A percentile compares a stretch with the other conserved stretches of the same genome.
phyloP scores from a whole-genome alignment of 2,797 vertebrate genomes.

The Ceryle rudis region DNA sequence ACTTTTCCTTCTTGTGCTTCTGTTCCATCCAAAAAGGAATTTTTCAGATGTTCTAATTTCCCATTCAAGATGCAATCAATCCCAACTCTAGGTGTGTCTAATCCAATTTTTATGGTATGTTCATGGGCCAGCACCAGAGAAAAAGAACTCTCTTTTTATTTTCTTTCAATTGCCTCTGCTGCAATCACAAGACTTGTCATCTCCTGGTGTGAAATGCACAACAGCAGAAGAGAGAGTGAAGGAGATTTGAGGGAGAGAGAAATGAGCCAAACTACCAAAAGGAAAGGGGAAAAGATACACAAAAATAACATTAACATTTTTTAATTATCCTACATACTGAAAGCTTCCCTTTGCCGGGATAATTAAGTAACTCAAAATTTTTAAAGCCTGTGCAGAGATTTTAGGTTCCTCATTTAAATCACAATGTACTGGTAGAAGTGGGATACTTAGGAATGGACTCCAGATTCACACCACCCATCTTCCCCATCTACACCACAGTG shows the following conservation, averaged over 20 bases:
- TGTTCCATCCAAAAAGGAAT: conserved; percentile 72
- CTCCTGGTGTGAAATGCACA: conserved; percentile 71
- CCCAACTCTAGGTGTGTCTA: conserved; percentile 72
- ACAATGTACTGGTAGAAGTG: not conserved
- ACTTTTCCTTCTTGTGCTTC: conserved; percentile 75
- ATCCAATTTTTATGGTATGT: conserved; percentile 73
- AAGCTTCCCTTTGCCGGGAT: conserved; percentile 3
- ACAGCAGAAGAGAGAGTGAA: conserved; percentile 21
- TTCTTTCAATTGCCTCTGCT: conserved; percentile 69
- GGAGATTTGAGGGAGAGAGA: not conserved
- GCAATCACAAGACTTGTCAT: conserved; percentile 66
- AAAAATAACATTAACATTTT: conserved; percentile 29
- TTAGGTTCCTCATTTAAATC: not conserved
- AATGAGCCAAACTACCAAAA: not conserved
- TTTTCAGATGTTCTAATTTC: conserved; percentile 79
- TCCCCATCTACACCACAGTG: not conserved
- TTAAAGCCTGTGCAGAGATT: not conserved
- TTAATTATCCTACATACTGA: not conserved
- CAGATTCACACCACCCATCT: not conserved
- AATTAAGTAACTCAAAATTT: not conserved
- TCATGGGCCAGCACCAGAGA: conserved; percentile 58
- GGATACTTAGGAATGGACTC: not conserved
- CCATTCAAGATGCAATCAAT: conserved; percentile 79
- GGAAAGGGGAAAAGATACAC: not conserved
- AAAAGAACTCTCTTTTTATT: conserved; percentile 62